These are phyloP conservation scores for Bimastos eiseni DNA, from an alignment of 2,888 invertebrate species.

Conservation along the genomic window DNA sequence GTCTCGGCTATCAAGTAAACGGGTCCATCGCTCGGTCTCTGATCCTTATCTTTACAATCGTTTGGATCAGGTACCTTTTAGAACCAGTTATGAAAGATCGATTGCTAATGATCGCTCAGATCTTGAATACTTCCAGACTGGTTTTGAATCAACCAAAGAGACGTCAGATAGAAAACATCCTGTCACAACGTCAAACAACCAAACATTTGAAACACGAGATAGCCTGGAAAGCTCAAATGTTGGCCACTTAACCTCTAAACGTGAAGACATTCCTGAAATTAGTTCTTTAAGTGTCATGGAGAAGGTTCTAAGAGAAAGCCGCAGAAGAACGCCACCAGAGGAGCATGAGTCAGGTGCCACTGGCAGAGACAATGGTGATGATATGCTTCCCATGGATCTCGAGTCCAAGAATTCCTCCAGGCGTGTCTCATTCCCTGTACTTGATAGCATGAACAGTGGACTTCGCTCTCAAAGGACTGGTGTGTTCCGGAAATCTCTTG, in stretches of 20 bases:
- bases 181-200: not conserved
- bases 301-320: not conserved
- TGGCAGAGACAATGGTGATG: not conserved
- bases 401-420: not conserved
- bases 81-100: not conserved
- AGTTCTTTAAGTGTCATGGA: not conserved
- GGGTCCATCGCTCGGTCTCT: not conserved
- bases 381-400: not conserved
- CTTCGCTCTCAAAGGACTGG: not conserved
- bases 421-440: not conserved
- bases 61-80: not conserved
- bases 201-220: not conserved
- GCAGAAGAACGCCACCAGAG: not conserved
- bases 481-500: not conserved
- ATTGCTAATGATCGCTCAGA: not conserved
- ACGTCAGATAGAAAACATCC: not conserved
- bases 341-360: not conserved
- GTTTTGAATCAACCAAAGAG: not conserved
- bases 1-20: not conserved
- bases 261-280: not conserved
- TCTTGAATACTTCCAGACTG: not conserved
- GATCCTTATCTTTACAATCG: not conserved
- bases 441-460: not conserved
- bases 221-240: not conserved
- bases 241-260: not conserved